Evolutionary conservation across 2,888 invertebrate species (phyloP), one percentile per base, ranked within the genome.

Genomic region (Nymphalis urticae): DNA sequence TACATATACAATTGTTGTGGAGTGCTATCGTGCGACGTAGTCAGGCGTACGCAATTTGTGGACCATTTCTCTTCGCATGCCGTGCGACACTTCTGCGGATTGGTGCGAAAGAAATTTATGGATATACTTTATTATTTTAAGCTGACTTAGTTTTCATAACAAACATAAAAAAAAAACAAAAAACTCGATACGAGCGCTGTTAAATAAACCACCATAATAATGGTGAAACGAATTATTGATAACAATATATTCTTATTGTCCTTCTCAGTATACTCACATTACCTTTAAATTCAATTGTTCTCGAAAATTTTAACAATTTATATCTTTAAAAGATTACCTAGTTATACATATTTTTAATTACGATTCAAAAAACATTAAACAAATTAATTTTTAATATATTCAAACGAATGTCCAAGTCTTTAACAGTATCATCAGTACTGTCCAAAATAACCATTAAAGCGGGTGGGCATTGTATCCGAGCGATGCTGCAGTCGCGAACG

Each of bases 31-130:
- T 75, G 76, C 75, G 76, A 79, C 78, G 81, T 81, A 84, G 82
- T 82, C 83, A 81, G 78, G 80, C 85, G 85, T 80, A 84, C 81
- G 86, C 85, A 87, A 88, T 89, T 89, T 88, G 88, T 89, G 84
- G 81, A 83, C 85, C 84, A 86, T 88, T 89, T 86, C 86, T 87
- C 86, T 75, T 85, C 80, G 82, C 82, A 83, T 82, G 81, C 81
- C 83, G 77, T 77, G 81, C 80, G 85, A 87, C 86, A 84, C 81
- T 83, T 83, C 80, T 83, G 79, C 79, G 81, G 83, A 87, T 86
- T 87, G 84, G 74, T 76, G 73, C 75, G 79, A 81, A 83, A 85
- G 78, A 76, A 79, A 78, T 75, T 74, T 81, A 75, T 80, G 84
- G 84, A 84, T 75, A 78, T 75, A 75, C 79, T 76, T 62, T 50